Base-by-base conservation (phyloP, 64 coral and sea anemone species). In the Astreopora myriophthalma region DNA sequence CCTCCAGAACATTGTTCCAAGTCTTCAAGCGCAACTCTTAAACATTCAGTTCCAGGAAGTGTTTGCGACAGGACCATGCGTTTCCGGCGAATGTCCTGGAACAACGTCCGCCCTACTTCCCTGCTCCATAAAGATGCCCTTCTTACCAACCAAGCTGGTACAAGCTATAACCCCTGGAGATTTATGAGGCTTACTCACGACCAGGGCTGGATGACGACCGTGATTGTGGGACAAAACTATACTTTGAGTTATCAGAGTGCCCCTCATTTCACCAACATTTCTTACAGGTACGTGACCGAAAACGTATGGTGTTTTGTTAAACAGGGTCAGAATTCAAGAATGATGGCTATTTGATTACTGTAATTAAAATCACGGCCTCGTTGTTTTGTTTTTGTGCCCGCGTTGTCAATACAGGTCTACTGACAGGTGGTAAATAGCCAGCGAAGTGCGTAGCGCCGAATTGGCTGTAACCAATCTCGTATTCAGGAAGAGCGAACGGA, bases 71-170 rank as follows among this genome's bases (percentile, higher is more conserved):
- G 68, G 8, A 76, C 60, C 3, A 3, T 85, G 22, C 71, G 84
- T 32, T 96, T 96, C 60, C 90, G 85, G 48, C 84, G 94, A 13
- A 34, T 96, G 36, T 33, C 94, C 0, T 96, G 89, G 84, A 92
- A 92, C 52, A 76, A 92, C 4, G 42, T 77, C 2, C 5, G 42
- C 0, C 94, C 94, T 9, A 48, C 19, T 10, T 87, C 89, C 20
- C 67, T 95, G 5, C 17, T 66, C 0, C 82, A 87, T 22, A 52
- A 64, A 11, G 69, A 92, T 68, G 94, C 86, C 37, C 73, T 96
- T 39, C 52, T 96, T 1, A 74, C 78, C 5, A 96, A 96, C 55
- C n/a, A 88, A 55, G 72, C 92, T 66, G 94, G 94, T 1, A 92
- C 86, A 6, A 75, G 75, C 22, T 6, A 12, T 12, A 33, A 92